Evolutionary conservation across 1,140 invertebrate genomes (phyloP).

Genomic region (Tenebrio molitor): DNA sequence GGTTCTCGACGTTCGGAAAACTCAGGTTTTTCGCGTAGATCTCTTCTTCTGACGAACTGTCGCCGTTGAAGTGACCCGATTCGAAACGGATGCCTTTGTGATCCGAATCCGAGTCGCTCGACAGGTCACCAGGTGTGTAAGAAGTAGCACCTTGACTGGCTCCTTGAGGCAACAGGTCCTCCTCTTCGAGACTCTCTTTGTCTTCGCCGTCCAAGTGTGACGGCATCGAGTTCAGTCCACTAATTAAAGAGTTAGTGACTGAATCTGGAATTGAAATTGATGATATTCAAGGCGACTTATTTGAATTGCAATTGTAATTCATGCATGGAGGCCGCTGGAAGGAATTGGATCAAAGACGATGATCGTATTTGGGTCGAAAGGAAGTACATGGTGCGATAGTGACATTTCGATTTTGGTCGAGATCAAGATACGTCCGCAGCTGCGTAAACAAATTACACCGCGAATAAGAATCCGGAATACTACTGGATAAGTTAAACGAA

Average conservation of each 20-base stretch:
- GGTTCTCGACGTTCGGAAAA: conserved; percentile 45
- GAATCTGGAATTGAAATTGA: conserved; percentile 57
- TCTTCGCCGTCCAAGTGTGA: conserved; percentile 60
- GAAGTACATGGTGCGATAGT: too few relatives aligned
- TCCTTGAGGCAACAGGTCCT: conserved; percentile 55
- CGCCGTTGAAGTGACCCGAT: conserved; percentile 58
- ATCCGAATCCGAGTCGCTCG: conserved; percentile 61
- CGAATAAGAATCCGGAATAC: too few relatives aligned
- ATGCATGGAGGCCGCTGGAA: neutral
- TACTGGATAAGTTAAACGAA: too few relatives aligned
- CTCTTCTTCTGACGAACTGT: conserved; percentile 59
- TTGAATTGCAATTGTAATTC: neutral
- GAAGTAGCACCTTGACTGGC: conserved; percentile 15
- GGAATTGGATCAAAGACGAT: neutral
- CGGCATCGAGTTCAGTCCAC: conserved; percentile 60
- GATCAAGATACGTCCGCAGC: too few relatives aligned
- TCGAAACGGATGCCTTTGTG: conserved; percentile 59
- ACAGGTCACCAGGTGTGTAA: conserved; percentile 54
- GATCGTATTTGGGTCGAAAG: too few relatives aligned
- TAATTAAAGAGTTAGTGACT: conserved; percentile 58
- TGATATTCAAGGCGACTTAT: neutral
- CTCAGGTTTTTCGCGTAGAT: conserved; percentile 51
- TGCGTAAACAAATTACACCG: too few relatives aligned
- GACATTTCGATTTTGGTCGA: too few relatives aligned
- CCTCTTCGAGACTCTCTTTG: conserved; percentile 57